phyloP scores from a whole-genome alignment of 2,113 vertebrate species.

The Herpailurus yagouaroundi region DNA sequence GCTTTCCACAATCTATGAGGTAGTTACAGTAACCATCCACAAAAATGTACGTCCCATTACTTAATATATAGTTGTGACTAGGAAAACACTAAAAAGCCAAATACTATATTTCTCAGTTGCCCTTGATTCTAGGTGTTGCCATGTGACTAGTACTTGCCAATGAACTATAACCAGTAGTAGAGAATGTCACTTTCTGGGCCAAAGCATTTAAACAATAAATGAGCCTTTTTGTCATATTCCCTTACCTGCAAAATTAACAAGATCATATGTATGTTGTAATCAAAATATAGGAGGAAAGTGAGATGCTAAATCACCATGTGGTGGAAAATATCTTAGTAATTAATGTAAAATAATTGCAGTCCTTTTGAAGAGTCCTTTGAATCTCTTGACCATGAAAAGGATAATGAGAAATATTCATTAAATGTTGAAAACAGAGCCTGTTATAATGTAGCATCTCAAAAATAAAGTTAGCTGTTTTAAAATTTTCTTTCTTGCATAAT shows the following conservation, averaged over 20 bases:
- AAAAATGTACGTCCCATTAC: background rate
- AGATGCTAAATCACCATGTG: background rate
- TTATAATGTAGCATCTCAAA: background rate
- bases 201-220: background rate
- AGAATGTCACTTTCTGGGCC: background rate
- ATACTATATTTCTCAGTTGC: background rate
- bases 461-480: background rate
- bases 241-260: background rate
- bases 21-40: background rate
- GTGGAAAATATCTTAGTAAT: background rate
- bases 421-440: background rate
- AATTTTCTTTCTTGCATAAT: background rate
- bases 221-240: background rate
- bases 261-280: background rate
- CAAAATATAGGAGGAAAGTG: background rate
- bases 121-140: background rate
- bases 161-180: background rate
- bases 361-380: background rate
- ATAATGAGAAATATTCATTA: background rate
- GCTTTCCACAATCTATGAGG: background rate
- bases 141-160: background rate
- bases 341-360: background rate
- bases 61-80: background rate
- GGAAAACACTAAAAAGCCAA: background rate
- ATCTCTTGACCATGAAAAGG: background rate